Percentiles rank a stretch among this genome's conserved stretches.
Evolutionary conservation across 2,888 invertebrate species (phyloP).

Genomic region (Caenorhabditis doughertyi): DNA sequence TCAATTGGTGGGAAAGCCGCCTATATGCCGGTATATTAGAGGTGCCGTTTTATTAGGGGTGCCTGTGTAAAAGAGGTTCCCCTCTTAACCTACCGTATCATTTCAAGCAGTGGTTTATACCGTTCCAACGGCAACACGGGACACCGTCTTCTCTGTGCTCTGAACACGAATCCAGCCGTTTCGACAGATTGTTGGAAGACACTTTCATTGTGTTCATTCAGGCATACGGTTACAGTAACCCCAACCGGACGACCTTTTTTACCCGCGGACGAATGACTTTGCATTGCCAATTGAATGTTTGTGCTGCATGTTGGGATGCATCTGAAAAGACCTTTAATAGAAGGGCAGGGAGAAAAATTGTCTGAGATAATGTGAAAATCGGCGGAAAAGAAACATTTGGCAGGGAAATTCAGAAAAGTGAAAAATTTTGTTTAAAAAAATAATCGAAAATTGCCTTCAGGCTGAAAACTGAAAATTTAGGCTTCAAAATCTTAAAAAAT

Average conservation of each 20-base stretch:
- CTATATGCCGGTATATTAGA: no score
- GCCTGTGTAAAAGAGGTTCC: no score
- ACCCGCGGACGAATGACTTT: slow-evolving; percentile 31
- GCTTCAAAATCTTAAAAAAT: no score
- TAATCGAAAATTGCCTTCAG: no score
- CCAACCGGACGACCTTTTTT: slow-evolving; percentile 62
- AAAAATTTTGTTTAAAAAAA: no score
- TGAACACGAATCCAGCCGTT: slow-evolving; percentile 48
- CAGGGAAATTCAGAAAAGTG: no score
- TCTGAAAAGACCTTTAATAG: slow-evolving; percentile 17
- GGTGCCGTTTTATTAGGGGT: no score
- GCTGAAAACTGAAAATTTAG: no score
- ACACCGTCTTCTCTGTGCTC: slow-evolving; percentile 32
- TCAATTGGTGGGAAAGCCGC: no score
- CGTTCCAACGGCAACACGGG: slow-evolving; percentile 52
- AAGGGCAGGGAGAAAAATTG: not conserved
- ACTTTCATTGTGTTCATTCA: slow-evolving; percentile 28
- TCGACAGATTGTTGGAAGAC: slow-evolving; percentile 33
- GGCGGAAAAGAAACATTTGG: not conserved
- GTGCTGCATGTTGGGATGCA: slow-evolving; percentile 55
- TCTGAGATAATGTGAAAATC: no score
- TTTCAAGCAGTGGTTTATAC: slow-evolving; percentile 46
- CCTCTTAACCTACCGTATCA: slow-evolving; percentile 37
- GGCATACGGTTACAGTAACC: slow-evolving; percentile 20
- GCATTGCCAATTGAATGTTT: slow-evolving; percentile 51